Percentiles rank a stretch among this genome's conserved stretches.
Evolutionary conservation across 2,888 invertebrate species (phyloP).

Genomic region (Epirrhoe alternata): DNA sequence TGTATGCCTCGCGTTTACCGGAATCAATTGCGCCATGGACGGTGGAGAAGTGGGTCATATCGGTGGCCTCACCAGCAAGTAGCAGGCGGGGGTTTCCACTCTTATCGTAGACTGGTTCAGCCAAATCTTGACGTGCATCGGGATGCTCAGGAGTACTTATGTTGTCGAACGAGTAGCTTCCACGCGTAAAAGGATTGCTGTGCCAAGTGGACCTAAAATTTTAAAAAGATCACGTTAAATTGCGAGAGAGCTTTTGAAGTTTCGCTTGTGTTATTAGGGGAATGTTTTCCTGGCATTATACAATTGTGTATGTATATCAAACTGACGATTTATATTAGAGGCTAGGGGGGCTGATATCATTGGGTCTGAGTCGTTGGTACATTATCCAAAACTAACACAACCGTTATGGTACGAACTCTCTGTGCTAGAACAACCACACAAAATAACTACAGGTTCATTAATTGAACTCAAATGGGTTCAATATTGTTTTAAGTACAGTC

Average conservation of each 20-base stretch:
- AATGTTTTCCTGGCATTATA: no score
- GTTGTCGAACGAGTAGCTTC: slow-evolving; percentile 28
- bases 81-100: slow-evolving; percentile 8
- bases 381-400: no score
- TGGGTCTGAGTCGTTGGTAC: no score
- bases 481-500: no score
- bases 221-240: neutral
- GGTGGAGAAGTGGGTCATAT: slow-evolving; percentile 19
- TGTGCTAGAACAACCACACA: no score
- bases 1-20: slow-evolving; percentile 19
- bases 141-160: slow-evolving; percentile 7
- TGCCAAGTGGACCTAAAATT: slow-evolving; percentile 17
- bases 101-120: slow-evolving; percentile 11
- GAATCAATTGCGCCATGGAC: slow-evolving; percentile 27
- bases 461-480: no score
- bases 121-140: slow-evolving; percentile 1
- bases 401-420: no score
- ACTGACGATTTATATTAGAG: no score
- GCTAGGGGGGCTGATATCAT: no score
- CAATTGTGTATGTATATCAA: no score
- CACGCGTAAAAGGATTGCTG: slow-evolving; percentile 19
- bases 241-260: neutral
- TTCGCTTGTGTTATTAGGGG: neutral
- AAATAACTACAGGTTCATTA: no score
- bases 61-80: slow-evolving; percentile 30